phyloP scores from a whole-genome alignment of 2,113 vertebrate species.

The Seriola dumerili region DNA sequence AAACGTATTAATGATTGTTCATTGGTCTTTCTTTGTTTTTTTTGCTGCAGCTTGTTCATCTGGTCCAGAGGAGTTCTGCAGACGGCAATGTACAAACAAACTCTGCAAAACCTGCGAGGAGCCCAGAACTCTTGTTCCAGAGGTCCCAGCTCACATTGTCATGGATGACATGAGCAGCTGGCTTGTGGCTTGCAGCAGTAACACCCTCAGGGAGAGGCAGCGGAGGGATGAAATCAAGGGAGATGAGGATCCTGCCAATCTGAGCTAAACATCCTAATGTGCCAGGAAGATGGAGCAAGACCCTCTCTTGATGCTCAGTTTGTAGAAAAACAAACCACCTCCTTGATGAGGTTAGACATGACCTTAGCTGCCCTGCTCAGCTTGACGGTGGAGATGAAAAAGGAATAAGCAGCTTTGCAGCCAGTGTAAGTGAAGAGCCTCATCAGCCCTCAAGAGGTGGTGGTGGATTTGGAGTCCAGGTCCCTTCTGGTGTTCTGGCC shows the following conservation, averaged over 20 bases:
- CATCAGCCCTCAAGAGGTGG: constrained; percentile 9
- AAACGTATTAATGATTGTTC: not conserved
- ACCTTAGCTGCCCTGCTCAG: constrained; percentile 3
- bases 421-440: constrained; percentile 23
- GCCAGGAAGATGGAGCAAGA: constrained; percentile 10
- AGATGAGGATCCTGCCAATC: constrained; percentile 19
- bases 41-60: not conserved
- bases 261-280: constrained; percentile 27
- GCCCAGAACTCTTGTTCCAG: not conserved
- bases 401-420: not conserved
- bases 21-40: not conserved
- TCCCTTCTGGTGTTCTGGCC: constrained; percentile 19
- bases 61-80: not conserved
- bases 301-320: not conserved
- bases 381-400: constrained; percentile 4
- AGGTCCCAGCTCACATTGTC: constrained; percentile 34
- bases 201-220: constrained; percentile 2
- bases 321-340: constrained; percentile 34
- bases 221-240: constrained; percentile 32
- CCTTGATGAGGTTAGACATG: constrained; percentile 28
- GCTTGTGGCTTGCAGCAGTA: constrained; percentile 8
- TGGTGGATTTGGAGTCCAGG: not conserved
- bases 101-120: not conserved
- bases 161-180: constrained; percentile 53
- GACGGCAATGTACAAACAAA: not conserved